These are phyloP conservation scores for Orussus abietinus DNA, from an alignment of 1,140 invertebrate genomes.

Conservation along the genomic window DNA sequence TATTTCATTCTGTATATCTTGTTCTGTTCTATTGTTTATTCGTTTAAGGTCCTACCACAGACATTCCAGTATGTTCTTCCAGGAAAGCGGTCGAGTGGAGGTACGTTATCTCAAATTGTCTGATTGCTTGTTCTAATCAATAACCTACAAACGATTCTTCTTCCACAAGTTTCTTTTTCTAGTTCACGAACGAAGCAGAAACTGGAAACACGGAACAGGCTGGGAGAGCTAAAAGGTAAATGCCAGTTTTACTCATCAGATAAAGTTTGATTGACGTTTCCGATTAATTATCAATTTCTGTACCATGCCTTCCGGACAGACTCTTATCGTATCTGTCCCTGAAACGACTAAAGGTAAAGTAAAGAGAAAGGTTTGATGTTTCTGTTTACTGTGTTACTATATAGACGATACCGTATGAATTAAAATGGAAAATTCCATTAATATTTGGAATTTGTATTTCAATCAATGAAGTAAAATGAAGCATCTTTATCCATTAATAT, in stretches of 20 bases:
- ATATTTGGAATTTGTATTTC: neutral
- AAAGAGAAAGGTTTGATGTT: neutral
- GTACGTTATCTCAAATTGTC: conserved; percentile 19
- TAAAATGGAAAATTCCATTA: neutral
- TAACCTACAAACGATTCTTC: neutral
- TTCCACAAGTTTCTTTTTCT: conserved; percentile 7
- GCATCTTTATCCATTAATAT: neutral
- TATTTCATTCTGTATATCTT: neutral
- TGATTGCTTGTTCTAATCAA: conserved; percentile 1
- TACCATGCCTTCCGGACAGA: conserved; percentile 36
- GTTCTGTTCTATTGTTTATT: conserved; percentile 10
- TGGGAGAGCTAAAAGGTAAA: conserved; percentile 34
- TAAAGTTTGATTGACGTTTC: conserved; percentile 5
- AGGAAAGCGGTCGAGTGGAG: conserved; percentile 42
- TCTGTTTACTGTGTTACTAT: conserved; percentile 1
- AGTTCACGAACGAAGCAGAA: conserved; percentile 23
- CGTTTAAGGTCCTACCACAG: conserved; percentile 31
- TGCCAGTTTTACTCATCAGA: neutral
- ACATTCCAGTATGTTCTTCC: conserved; percentile 36
- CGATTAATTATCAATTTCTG: conserved; percentile 28
- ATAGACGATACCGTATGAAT: neutral
- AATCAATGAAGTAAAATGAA: neutral
- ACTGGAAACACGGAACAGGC: conserved; percentile 21
- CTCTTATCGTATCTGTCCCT: conserved; percentile 41
- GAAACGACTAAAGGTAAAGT: conserved; percentile 41